Evolutionary conservation across 2,888 invertebrate genomes (phyloP), one percentile per base, ranked within the genome.

Genomic region (Yponomeuta plumbellus): DNA sequence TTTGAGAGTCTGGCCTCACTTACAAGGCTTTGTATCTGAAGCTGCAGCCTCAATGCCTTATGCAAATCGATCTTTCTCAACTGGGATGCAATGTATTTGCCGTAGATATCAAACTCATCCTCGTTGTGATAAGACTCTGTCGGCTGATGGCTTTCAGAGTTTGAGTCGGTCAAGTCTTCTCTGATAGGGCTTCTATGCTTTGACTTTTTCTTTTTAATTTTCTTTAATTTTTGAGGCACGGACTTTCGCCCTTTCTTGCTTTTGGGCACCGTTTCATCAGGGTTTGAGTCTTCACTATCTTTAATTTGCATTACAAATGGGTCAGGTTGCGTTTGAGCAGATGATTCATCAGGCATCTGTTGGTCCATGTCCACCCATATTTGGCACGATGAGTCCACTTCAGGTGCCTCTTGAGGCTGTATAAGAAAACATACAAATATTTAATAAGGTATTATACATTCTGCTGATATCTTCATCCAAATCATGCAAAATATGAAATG

Each of bases 21-120:
- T 0, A 91, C 81, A 61, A 90, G 75, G 63, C 77, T 83, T 66
- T 89, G 88, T 71, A 91, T 88, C 66, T 86, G 80, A n/a, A 88
- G 75, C 69, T 91, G 87, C 0, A 88, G 74, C 63, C 79, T 76
- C 67, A 91, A 71, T 17, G 90, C 89, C 67, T 81, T 86, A 65
- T 81, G 79, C 57, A 88, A 71, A 52, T 83, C 79, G 84, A 91
- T 85, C 64, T 80, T 81, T 66, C 90, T 81, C n/a, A 91, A 70
- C 67, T 91, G 91, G 62, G 86, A 77, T 11, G 90, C 90, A 52
- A 91, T 85, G 67, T 84, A 89, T 72, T 85, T 87, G 0, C 89
- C 90, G 71, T 89, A 91, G 40, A 89, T 84, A 71, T 90, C 90
- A 80, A 88, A 91, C 69, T 91, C 91, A 76, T 91, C 91, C 59